Conservation (phyloP, 2,888 invertebrate species). For the Camptogramma bilineatum region DNA sequence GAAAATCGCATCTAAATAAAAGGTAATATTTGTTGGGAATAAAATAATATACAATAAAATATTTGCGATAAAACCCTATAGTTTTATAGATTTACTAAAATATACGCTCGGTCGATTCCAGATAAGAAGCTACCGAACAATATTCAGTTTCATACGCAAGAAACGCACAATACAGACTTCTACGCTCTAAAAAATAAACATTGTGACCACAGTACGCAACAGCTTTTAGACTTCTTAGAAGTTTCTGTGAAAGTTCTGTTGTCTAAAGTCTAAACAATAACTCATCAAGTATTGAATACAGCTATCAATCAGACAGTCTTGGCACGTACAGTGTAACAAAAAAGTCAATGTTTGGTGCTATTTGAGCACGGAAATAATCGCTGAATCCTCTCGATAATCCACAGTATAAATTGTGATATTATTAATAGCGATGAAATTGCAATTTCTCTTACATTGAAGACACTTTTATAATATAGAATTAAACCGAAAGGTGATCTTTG, state of each 20-base stretch:
- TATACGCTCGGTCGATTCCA: background rate
- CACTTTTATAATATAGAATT: too few relatives aligned
- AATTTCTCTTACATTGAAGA: too few relatives aligned
- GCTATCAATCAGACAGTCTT: constrained; percentile 19
- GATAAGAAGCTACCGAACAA: background rate
- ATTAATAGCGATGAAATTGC: too few relatives aligned
- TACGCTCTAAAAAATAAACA: background rate
- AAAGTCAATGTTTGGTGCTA: background rate
- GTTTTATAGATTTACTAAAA: background rate
- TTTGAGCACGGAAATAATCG: too few relatives aligned
- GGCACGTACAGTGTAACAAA: constrained; percentile 8
- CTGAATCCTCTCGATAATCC: too few relatives aligned
- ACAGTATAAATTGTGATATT: too few relatives aligned
- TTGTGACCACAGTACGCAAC: background rate
- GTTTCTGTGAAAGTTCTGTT: constrained; percentile 18
- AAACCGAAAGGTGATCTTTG: too few relatives aligned
- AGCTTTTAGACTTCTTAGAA: constrained; percentile 16
- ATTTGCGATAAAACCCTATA: too few relatives aligned
- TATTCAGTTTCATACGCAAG: background rate
- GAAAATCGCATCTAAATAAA: background rate
- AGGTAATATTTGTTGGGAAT: too few relatives aligned
- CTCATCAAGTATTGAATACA: constrained; percentile 21
- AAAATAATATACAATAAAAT: too few relatives aligned
- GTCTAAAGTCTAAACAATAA: constrained; percentile 19
- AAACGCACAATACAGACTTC: background rate